These are phyloP conservation scores for Baryphthengus martii DNA, from an alignment of 2,113 vertebrate species.

Conservation along the genomic window DNA sequence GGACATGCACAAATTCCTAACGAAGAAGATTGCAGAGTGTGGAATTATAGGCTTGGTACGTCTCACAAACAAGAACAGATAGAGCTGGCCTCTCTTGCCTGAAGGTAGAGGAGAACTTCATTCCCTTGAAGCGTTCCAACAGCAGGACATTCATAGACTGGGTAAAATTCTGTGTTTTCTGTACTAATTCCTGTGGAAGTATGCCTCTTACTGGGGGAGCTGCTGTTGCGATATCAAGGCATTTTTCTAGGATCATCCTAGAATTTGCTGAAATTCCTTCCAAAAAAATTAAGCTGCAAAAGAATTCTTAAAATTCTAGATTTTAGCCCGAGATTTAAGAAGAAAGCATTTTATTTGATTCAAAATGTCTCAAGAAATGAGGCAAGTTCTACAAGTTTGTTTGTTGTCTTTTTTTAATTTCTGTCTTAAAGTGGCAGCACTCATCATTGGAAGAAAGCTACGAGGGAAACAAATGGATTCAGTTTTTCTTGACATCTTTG, in stretches of 20 bases:
- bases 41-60: background rate
- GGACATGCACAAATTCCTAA: background rate
- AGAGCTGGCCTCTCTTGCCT: background rate
- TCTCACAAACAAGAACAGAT: background rate
- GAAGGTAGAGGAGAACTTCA: background rate
- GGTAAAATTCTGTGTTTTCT: background rate
- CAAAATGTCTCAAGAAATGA: background rate
- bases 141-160: background rate
- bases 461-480: too few species aligned
- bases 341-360: background rate
- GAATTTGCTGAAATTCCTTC: background rate
- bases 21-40: background rate
- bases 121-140: background rate
- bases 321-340: background rate
- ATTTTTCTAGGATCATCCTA: background rate
- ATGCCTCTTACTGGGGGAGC: background rate
- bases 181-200: background rate
- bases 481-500: background rate
- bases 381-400: accelerated
- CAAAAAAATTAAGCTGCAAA: background rate
- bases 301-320: background rate
- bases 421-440: background rate
- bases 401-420: background rate
- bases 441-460: background rate
- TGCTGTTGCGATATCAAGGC: background rate